These are phyloP conservation scores for Lateolabrax maculatus DNA, from an alignment of 2,797 vertebrate genomes.

Conservation along the genomic window DNA sequence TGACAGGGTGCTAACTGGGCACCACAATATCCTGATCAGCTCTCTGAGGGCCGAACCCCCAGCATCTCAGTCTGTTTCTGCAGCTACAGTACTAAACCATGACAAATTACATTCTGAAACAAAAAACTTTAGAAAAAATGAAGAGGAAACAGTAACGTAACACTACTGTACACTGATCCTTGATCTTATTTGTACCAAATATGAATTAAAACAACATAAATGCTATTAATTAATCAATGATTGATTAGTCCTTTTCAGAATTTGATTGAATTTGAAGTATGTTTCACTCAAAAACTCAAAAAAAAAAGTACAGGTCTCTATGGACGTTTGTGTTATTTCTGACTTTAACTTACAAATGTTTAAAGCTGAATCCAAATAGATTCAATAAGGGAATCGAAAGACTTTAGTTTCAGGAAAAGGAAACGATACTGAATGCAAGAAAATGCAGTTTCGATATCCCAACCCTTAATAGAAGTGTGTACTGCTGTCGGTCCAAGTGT, in stretches of 20 bases:
- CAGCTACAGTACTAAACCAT: background rate
- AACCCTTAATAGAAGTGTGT: background rate
- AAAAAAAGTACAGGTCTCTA: too few species aligned
- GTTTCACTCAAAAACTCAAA: too few species aligned
- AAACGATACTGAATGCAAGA: background rate
- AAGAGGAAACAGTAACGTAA: background rate
- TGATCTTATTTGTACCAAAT: background rate
- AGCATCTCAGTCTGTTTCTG: background rate
- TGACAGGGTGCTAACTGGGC: constrained; percentile 1
- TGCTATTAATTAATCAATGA: background rate
- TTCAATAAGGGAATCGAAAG: background rate
- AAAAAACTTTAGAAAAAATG: background rate
- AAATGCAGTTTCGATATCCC: background rate
- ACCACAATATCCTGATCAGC: background rate
- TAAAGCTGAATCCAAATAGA: background rate
- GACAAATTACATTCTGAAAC: background rate
- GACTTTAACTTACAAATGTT: background rate
- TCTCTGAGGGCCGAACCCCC: background rate
- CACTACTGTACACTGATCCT: background rate
- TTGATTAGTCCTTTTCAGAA: background rate
- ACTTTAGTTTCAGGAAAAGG: too few species aligned
- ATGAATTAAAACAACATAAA: too few species aligned
- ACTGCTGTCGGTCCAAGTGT: background rate
- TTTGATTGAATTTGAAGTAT: background rate
- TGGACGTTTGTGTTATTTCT: too few species aligned